A percentile compares a stretch with the other conserved stretches of the same genome.
Conservation (phyloP, 2,113 vertebrate genomes). For the Delphinus delphis region DNA sequence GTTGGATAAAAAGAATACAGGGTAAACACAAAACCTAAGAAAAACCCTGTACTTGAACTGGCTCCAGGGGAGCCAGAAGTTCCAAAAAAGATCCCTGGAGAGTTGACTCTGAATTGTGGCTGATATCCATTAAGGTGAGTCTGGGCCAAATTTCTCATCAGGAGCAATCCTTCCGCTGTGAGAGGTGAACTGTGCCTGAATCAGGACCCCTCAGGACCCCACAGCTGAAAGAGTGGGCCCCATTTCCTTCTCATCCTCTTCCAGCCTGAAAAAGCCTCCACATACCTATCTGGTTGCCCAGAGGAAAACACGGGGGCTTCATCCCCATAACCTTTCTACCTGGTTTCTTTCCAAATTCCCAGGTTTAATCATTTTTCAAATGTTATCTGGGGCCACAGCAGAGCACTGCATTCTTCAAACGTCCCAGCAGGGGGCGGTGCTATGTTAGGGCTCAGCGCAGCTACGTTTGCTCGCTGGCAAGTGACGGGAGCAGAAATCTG, state of each 20-base stretch:
- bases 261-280: not conserved
- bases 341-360: not conserved
- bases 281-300: not conserved
- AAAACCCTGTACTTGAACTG: not conserved
- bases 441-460: not conserved
- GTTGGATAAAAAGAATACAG: not conserved
- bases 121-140: not conserved
- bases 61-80: not conserved
- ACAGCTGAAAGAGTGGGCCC: not conserved
- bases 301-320: not conserved
- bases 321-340: not conserved
- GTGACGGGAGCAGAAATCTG: not conserved
- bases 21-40: not conserved
- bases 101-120: not conserved
- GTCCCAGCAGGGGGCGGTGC: constrained; percentile 49
- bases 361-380: not conserved
- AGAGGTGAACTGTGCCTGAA: too few species aligned
- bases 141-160: not conserved
- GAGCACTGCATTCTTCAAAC: not conserved
- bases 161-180: not conserved
- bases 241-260: not conserved
- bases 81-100: not conserved
- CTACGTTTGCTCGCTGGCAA: not conserved
- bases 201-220: not conserved
- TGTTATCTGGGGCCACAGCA: rapidly evolving